Percentiles rank a stretch among this genome's conserved stretches.
phyloP scores from a whole-genome alignment of 2,113 vertebrate genomes.

The Paedocypris sp. region DNA sequence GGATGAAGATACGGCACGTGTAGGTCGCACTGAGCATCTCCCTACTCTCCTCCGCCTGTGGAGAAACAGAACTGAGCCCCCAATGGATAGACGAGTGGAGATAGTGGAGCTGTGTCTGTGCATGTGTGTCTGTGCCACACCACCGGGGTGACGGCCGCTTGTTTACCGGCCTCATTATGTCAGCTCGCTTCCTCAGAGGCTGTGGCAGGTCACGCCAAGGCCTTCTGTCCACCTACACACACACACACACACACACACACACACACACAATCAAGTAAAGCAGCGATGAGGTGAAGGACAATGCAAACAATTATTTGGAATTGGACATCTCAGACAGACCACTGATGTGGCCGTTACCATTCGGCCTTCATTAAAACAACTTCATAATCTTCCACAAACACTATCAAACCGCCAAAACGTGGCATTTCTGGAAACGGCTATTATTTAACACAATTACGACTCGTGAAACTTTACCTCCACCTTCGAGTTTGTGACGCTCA shows the following conservation, averaged over 20 bases:
- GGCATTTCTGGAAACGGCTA: neutral
- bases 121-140: slow-evolving; percentile 42
- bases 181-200: slow-evolving; percentile 53
- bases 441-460: neutral
- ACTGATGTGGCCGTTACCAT: slow-evolving; percentile 29
- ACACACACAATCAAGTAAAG: slow-evolving; percentile 27
- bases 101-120: slow-evolving; percentile 17
- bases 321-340: slow-evolving; percentile 35
- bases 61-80: slow-evolving; percentile 17
- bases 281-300: slow-evolving; percentile 27
- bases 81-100: slow-evolving; percentile 4
- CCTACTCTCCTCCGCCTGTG: slow-evolving; percentile 6
- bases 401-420: neutral
- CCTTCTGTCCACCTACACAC: slow-evolving; percentile 57
- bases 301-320: slow-evolving; percentile 38
- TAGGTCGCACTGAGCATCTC: neutral
- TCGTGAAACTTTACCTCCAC: neutral
- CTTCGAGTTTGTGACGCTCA: neutral
- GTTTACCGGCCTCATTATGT: slow-evolving; percentile 71
- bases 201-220: slow-evolving; percentile 52
- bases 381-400: slow-evolving; percentile 1
- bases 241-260: slow-evolving; percentile 17
- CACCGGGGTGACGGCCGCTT: slow-evolving; percentile 56
- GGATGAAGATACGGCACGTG: too few species aligned
- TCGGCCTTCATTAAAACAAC: slow-evolving; percentile 16